Base-by-base conservation (phyloP, 2,797 vertebrate genomes). In the Amblyopsis hoosieri region DNA sequence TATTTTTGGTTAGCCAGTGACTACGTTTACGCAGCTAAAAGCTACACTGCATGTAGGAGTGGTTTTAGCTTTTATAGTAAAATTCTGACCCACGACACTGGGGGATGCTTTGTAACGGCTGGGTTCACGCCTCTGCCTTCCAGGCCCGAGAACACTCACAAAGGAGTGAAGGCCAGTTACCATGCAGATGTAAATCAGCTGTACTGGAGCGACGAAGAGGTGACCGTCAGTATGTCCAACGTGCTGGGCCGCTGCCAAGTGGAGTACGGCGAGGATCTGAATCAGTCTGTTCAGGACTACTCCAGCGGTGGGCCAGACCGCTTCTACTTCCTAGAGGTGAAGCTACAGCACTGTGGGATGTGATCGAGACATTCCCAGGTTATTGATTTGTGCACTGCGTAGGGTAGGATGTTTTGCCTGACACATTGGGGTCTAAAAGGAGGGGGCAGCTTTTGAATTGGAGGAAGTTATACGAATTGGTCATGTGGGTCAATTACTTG, bases 191-290 rank as follows among this genome's bases (percentile, higher is more conserved):
- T 99, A 82, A 99, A 99, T 85, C 89, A 96, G 72, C 87, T 99
- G 0, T 99, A 98, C 85, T 99, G 97, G 97, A 97, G 97, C 0
- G 96, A 98, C 0, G 97, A 99, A 74, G 96, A 99, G 69, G 92
- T 90, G 0, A 91, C 88, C 0, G 94, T 98, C 3, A 93, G 85
- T 60, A 94, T 98, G 90, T 81, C 72, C 0, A 94, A 94, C 0
- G 94, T 97, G 4, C 94, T 97, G 11, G 96, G 96, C 0, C 93
- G 91, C 51, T 98, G 96, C 74, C 91, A 90, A 0, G 94, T 97
- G 8, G 94, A 97, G 67, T 99, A 98, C 0, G 95, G 91, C 0
- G 97, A 99, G 70, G 97, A 99, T 70, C 87, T 99, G 59, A 85
- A 90, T 0, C 89, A 95, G 71, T 90, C 91, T 0, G 88, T 98